phyloP scores from a whole-genome alignment of 2,113 vertebrate species.

The Xiphorhynchus elegans region DNA sequence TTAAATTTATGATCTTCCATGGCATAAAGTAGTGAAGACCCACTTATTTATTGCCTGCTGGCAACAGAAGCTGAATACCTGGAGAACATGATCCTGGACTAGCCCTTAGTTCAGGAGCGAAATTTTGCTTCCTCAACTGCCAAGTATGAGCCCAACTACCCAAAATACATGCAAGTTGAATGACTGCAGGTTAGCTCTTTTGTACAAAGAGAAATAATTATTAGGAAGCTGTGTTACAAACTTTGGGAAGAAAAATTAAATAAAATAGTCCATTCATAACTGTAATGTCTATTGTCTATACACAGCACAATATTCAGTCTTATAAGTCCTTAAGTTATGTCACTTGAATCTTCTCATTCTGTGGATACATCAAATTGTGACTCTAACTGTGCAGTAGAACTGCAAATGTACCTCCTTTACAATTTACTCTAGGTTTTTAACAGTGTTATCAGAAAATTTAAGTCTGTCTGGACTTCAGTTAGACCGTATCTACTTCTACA shows the following conservation, averaged over 20 bases:
- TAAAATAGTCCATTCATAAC: background rate
- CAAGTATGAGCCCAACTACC: background rate
- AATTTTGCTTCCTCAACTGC: background rate
- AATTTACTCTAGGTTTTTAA: conserved; percentile 7
- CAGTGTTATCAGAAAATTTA: conserved; percentile 20
- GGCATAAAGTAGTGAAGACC: background rate
- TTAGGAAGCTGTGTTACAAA: background rate
- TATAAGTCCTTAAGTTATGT: background rate
- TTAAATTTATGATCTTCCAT: background rate
- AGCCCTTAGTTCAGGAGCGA: background rate
- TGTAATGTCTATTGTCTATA: background rate
- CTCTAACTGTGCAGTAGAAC: background rate
- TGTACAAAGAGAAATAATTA: background rate
- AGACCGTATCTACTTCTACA: conserved; percentile 36
- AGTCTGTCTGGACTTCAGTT: conserved; percentile 27
- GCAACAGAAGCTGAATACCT: background rate
- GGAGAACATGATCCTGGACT: background rate
- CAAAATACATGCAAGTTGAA: background rate
- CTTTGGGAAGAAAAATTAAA: background rate
- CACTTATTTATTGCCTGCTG: background rate
- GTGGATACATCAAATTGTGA: background rate
- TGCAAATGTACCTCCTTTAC: background rate
- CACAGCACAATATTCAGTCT: background rate
- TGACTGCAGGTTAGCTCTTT: background rate
- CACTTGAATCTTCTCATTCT: background rate